These are phyloP conservation scores for Meta bourneti DNA, from an alignment of 2,888 invertebrate genomes.

Conservation along the genomic window DNA sequence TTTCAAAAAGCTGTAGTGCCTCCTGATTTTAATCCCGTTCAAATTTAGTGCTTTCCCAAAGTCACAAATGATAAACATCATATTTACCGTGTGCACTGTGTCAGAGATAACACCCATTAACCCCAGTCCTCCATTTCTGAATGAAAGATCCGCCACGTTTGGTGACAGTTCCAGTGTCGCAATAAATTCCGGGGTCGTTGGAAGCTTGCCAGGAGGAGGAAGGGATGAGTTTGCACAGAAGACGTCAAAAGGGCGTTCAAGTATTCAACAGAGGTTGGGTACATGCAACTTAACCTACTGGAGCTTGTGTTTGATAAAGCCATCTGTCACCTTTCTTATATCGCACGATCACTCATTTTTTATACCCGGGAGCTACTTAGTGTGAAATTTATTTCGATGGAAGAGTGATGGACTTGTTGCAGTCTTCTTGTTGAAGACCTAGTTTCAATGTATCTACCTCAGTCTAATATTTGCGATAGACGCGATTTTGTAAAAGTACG, in stretches of 20 bases:
- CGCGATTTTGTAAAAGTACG: too few relatives aligned
- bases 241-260: not conserved
- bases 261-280: slow-evolving; percentile 1
- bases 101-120: not conserved
- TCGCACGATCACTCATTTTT: not conserved
- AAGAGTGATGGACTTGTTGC: not conserved
- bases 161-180: slow-evolving; percentile 29
- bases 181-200: slow-evolving; percentile 26
- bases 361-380: not conserved
- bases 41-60: too few relatives aligned
- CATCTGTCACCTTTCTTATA: slow-evolving; percentile 3
- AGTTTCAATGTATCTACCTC: too few relatives aligned
- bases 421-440: not conserved
- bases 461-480: too few relatives aligned
- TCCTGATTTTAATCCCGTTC: too few relatives aligned
- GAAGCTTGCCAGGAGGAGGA: slow-evolving; percentile 8
- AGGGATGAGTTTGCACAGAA: not conserved
- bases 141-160: not conserved
- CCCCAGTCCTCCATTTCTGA: not conserved
- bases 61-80: too few relatives aligned
- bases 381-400: not conserved
- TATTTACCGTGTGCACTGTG: not conserved
- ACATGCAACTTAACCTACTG: slow-evolving; percentile 27
- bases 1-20: too few relatives aligned
- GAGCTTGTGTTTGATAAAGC: not conserved